Evolutionary conservation across 1,140 invertebrate species (phyloP), one percentile per base, ranked within the genome.

Genomic region (Bombus affinis): DNA sequence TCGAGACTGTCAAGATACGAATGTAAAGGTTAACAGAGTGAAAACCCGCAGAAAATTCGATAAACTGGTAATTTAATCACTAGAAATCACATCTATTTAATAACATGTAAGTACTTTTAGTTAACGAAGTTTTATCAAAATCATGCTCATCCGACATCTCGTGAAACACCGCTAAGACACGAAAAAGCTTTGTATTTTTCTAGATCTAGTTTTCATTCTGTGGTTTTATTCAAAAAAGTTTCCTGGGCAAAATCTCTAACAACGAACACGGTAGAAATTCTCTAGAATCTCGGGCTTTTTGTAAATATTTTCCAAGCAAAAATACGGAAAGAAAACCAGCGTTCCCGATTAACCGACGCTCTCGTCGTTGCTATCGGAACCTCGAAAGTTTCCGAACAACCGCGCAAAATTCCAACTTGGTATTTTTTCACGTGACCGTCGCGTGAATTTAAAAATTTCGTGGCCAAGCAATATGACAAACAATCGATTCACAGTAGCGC

Each of bases 401-500:
- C 57, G 8, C 1, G 13, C n/a, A 15, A 35, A n/a, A 62, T n/a
- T 32, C 0, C 35, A 76, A 65, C 53, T n/a, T 25, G 32, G 0
- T 68, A 18, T 15, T 77, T 77, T 74, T 47, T 32, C 35, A 18
- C 37, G n/a, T 12, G 32, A 70, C 25, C 15, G 9, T 35, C 44
- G 42, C 74, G 35, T n/a, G 75, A 25, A 79, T 79, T 35, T 2
- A n/a, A 80, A 71, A 79, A 18, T 32, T 71, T 59, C 6, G 15
- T 71, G 42, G 68, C 80, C 68, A 65, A 72, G 32, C 76, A 25
- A 71, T 35, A 72, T 59, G 22, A 53, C 15, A 42, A 44, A 81
- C 70, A 81, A 85, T 81, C 78, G 77, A 85, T 81, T 57, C 22
- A n/a, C 59, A 37, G 32, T 44, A 25, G 39, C 32, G n/a, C 32